A percentile compares a stretch with the other conserved stretches of the same genome.
These are phyloP conservation scores for Actenoides hombroni DNA, from an alignment of 2,113 vertebrate species.

Conservation along the genomic window DNA sequence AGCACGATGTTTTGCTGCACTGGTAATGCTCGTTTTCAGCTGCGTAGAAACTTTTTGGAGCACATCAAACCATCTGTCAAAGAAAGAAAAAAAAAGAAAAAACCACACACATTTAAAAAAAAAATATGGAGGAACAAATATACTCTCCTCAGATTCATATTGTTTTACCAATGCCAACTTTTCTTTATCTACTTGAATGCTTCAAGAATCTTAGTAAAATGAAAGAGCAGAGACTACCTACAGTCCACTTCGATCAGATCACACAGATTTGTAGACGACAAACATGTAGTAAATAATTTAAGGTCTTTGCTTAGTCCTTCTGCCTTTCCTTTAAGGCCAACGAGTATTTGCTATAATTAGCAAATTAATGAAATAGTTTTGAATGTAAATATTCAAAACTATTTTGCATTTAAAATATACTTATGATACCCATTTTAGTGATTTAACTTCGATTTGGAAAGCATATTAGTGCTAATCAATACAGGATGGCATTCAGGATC, in stretches of 20 bases:
- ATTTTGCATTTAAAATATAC: not conserved
- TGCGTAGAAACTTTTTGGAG: conserved; percentile 94
- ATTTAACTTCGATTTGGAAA: not conserved
- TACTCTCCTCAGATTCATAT: not conserved
- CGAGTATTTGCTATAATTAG: not conserved
- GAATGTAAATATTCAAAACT: not conserved
- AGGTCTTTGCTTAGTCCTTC: not conserved
- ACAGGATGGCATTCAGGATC: not conserved
- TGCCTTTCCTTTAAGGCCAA: not conserved
- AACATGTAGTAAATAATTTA: not conserved
- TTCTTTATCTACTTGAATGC: not conserved
- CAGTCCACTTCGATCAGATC: not conserved
- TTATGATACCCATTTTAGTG: not conserved
- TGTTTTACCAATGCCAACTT: not conserved
- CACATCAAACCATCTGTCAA: conserved; percentile 95
- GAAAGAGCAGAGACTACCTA: not conserved
- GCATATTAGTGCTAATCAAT: not conserved
- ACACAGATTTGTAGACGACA: not conserved
- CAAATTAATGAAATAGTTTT: not conserved
- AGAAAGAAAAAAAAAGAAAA: not conserved
- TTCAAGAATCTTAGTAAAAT: not conserved
- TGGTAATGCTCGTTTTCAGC: conserved; percentile 86
- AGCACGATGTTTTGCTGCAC: conserved; percentile 86
- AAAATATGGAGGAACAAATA: not conserved
- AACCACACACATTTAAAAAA: not conserved